These are phyloP conservation scores for Nephrotoma guestfalica DNA, from an alignment of 2,888 invertebrate species.

Conservation along the genomic window DNA sequence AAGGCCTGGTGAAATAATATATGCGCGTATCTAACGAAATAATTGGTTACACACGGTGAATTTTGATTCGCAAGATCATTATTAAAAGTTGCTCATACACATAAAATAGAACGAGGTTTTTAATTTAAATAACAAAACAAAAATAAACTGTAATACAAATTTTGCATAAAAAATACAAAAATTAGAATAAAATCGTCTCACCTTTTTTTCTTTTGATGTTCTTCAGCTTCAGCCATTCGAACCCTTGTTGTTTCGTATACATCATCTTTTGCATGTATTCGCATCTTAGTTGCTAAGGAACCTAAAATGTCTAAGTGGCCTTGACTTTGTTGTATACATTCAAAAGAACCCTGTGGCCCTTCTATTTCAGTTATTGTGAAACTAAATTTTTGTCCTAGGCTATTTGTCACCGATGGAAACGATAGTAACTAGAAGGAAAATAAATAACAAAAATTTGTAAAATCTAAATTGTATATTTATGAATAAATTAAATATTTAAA, in stretches of 20 bases:
- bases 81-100: background rate
- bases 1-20: no score
- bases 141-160: background rate
- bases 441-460: constrained; percentile 16
- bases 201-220: constrained; percentile 89
- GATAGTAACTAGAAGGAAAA: constrained; percentile 50
- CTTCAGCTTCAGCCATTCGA: constrained; percentile 82
- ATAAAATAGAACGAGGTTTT: background rate
- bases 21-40: background rate
- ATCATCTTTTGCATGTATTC: constrained; percentile 90
- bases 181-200: constrained; percentile 21
- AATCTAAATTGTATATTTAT: background rate
- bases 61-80: background rate
- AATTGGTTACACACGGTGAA: background rate
- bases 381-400: constrained; percentile 26
- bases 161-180: background rate
- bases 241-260: constrained; percentile 85
- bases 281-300: constrained; percentile 72
- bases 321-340: constrained; percentile 66
- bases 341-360: constrained; percentile 77
- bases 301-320: constrained; percentile 69
- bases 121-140: background rate
- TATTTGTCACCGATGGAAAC: constrained; percentile 44
- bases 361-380: constrained; percentile 50
- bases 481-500: background rate